Evolutionary conservation across 37 sponge, comb jelly and placozoan species (phyloP).

Genomic region (Geodia barretti): DNA sequence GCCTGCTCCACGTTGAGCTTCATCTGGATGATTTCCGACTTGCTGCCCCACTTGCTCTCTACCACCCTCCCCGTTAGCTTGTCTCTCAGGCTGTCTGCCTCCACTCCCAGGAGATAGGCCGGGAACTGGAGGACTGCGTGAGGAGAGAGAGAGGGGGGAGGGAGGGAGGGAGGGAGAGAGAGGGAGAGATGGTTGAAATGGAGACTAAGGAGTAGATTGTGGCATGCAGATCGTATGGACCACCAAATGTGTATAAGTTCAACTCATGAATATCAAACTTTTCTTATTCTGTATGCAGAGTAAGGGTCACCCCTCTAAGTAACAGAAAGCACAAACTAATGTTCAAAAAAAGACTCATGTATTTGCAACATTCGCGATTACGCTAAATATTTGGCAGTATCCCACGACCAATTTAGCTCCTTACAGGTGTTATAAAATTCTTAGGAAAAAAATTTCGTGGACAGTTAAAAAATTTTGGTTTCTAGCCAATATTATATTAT

Average conservation of each 20-base stretch:
- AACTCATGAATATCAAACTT: too few relatives aligned
- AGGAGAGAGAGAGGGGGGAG: background rate
- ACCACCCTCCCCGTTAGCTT: constrained; percentile 93
- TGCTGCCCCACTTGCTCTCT: constrained; percentile 98
- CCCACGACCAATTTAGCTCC: too few relatives aligned
- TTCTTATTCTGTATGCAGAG: too few relatives aligned
- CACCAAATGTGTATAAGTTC: background rate
- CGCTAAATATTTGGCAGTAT: too few relatives aligned
- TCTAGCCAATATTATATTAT: too few relatives aligned
- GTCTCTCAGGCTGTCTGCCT: constrained; percentile 68
- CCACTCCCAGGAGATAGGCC: constrained; percentile 87
- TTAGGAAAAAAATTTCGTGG: too few relatives aligned
- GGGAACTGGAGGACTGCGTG: constrained; percentile 91
- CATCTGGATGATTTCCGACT: constrained; percentile 84
- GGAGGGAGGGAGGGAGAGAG: background rate
- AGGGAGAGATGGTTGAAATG: background rate
- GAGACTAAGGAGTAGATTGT: background rate
- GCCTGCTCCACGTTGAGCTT: constrained; percentile 96
- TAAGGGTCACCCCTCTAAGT: too few relatives aligned
- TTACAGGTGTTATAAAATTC: too few relatives aligned
- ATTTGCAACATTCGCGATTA: too few relatives aligned
- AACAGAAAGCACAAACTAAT: too few relatives aligned
- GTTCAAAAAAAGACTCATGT: too few relatives aligned
- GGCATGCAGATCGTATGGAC: background rate
- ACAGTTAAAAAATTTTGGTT: too few relatives aligned